These are phyloP conservation scores for Idris sp. DNA, from an alignment of 1,140 invertebrate species.

Conservation along the genomic window DNA sequence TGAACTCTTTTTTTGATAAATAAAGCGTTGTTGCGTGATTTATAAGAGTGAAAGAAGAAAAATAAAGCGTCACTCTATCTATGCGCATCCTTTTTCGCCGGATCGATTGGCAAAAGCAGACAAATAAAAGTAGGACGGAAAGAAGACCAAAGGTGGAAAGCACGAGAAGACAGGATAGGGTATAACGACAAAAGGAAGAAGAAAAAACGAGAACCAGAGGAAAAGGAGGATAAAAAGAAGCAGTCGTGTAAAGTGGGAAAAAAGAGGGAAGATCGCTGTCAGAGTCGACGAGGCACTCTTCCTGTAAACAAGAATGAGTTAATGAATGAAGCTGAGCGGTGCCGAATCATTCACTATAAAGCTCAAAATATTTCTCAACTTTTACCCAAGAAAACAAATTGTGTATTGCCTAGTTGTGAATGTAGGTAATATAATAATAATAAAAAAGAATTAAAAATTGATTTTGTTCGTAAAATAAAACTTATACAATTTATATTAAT, in stretches of 20 bases:
- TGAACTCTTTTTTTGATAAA: not conserved
- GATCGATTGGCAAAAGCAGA: slow-evolving; percentile 36
- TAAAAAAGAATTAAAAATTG: too few relatives aligned
- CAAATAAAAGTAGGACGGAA: slow-evolving; percentile 60
- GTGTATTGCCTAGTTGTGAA: too few relatives aligned
- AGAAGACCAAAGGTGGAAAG: slow-evolving; percentile 53
- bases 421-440: too few relatives aligned
- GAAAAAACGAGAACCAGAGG: slow-evolving; percentile 35
- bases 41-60: slow-evolving; percentile 2
- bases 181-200: slow-evolving; percentile 55
- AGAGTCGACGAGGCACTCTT: slow-evolving; percentile 64
- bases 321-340: slow-evolving; percentile 66
- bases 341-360: slow-evolving; percentile 60
- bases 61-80: slow-evolving; percentile 7
- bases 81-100: slow-evolving; percentile 28
- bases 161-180: slow-evolving; percentile 47
- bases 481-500: too few relatives aligned
- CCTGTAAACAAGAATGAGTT: slow-evolving; percentile 72
- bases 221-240: slow-evolving; percentile 45
- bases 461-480: too few relatives aligned
- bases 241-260: slow-evolving; percentile 33
- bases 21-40: not conserved
- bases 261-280: slow-evolving; percentile 56
- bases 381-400: slow-evolving; percentile 38
- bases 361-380: slow-evolving; percentile 62